Percentiles rank a stretch among this genome's conserved stretches.
These are phyloP conservation scores for Myxocyprinus asiaticus DNA, from an alignment of 2,113 vertebrate species.

Conservation along the genomic window DNA sequence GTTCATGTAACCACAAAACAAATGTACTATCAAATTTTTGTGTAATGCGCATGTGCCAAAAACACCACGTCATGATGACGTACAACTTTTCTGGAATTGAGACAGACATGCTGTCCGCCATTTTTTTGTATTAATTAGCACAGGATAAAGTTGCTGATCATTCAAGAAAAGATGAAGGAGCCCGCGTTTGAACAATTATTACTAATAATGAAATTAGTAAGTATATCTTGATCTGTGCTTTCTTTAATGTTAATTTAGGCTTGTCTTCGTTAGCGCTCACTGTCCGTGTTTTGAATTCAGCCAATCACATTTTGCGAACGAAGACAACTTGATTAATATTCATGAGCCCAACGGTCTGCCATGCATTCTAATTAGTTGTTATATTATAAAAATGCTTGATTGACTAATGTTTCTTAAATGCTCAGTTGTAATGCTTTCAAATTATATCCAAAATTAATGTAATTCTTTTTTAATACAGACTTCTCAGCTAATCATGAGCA, in stretches of 20 bases:
- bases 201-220: not conserved
- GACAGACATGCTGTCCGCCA: not conserved
- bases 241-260: not conserved
- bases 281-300: not conserved
- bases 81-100: not conserved
- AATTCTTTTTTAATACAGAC: too few species aligned
- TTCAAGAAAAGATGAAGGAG: not conserved
- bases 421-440: too few species aligned
- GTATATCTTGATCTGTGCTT: too few species aligned
- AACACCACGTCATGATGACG: conserved; percentile 11
- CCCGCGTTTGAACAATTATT: not conserved
- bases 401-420: too few species aligned
- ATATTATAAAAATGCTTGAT: too few species aligned
- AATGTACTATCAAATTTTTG: not conserved
- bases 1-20: not conserved
- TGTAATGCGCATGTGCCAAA: conserved; percentile 3
- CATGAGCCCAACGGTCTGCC: not conserved
- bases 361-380: too few species aligned
- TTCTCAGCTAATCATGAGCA: too few species aligned
- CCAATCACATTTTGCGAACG: not conserved
- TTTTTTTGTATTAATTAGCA: not conserved
- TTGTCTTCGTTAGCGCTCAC: not conserved
- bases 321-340: not conserved
- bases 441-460: too few species aligned
- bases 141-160: not conserved